phyloP scores from a whole-genome alignment of 2,113 vertebrate species.

The Xiphorhynchus elegans region DNA sequence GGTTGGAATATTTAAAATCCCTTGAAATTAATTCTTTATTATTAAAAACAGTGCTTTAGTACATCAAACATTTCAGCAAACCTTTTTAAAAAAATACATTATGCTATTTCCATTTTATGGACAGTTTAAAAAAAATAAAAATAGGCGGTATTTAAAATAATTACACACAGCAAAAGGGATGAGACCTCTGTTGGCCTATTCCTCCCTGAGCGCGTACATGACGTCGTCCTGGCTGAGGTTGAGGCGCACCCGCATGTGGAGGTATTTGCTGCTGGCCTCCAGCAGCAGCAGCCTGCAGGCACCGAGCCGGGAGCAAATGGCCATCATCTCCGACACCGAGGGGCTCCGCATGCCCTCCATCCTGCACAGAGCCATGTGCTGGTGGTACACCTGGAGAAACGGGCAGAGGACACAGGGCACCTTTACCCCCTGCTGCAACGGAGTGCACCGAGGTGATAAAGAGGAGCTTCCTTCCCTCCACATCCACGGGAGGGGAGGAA shows the following conservation, averaged over 20 bases:
- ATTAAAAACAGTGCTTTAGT: neutral
- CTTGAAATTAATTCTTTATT: conserved; percentile 19
- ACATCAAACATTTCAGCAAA: neutral
- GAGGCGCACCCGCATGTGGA: conserved; percentile 86
- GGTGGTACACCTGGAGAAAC: conserved; percentile 82
- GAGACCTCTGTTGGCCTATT: conserved; percentile 55
- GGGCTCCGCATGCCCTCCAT: conserved; percentile 87
- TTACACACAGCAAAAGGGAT: neutral
- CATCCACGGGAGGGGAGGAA: neutral
- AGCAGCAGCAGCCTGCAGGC: conserved; percentile 87
- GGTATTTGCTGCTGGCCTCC: conserved; percentile 83
- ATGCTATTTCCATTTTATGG: neutral
- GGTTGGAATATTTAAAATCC: neutral
- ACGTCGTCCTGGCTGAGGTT: conserved; percentile 92
- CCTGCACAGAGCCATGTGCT: conserved; percentile 87
- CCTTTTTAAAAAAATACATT: neutral
- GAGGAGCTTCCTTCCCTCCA: neutral
- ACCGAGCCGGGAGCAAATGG: conserved; percentile 83
- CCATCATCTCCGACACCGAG: conserved; percentile 84
- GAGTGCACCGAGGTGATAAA: neutral
- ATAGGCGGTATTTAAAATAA: neutral
- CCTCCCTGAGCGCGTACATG: conserved; percentile 86
- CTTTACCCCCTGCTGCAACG: neutral
- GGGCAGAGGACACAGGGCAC: neutral
- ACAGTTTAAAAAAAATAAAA: conserved; percentile 8